phyloP scores from a whole-genome alignment of 2,888 invertebrate species.

The Parnassius glacialis region DNA sequence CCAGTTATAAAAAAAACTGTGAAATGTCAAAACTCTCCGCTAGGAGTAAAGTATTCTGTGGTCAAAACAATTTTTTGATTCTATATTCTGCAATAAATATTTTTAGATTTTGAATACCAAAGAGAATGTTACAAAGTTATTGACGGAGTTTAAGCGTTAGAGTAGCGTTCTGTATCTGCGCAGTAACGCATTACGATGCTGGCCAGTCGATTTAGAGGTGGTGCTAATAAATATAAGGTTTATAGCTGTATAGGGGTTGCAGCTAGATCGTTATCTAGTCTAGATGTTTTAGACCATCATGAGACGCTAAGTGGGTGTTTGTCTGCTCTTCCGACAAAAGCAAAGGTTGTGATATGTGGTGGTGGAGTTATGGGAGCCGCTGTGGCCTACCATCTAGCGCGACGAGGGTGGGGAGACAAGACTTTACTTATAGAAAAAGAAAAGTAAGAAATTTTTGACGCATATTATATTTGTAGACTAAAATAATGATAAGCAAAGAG shows the following conservation, averaged over 20 bases:
- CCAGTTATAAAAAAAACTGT: too few relatives aligned
- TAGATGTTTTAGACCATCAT: slow-evolving; percentile 56
- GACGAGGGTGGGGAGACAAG: slow-evolving; percentile 90
- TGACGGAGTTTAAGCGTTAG: slow-evolving; percentile 33
- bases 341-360: slow-evolving; percentile 92
- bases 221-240: slow-evolving; percentile 33
- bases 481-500: neutral
- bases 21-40: too few relatives aligned
- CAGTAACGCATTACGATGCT: slow-evolving; percentile 43
- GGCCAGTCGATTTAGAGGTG: slow-evolving; percentile 39
- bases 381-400: slow-evolving; percentile 93
- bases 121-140: slow-evolving; percentile 18
- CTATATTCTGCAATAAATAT: slow-evolving; percentile 22
- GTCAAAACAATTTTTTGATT: slow-evolving; percentile 22
- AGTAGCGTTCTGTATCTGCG: slow-evolving; percentile 35
- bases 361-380: slow-evolving; percentile 96
- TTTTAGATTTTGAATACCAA: slow-evolving; percentile 23
- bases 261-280: slow-evolving; percentile 44
- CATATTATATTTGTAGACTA: slow-evolving; percentile 2
- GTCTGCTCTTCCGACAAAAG: slow-evolving; percentile 63
- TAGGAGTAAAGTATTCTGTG: too few relatives aligned
- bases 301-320: slow-evolving; percentile 60
- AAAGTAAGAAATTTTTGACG: slow-evolving; percentile 73
- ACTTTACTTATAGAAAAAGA: slow-evolving; percentile 93
- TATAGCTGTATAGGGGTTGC: slow-evolving; percentile 36